These are phyloP conservation scores for Drosophila lacertosa DNA, from an alignment of 1,140 invertebrate genomes.

Conservation along the genomic window DNA sequence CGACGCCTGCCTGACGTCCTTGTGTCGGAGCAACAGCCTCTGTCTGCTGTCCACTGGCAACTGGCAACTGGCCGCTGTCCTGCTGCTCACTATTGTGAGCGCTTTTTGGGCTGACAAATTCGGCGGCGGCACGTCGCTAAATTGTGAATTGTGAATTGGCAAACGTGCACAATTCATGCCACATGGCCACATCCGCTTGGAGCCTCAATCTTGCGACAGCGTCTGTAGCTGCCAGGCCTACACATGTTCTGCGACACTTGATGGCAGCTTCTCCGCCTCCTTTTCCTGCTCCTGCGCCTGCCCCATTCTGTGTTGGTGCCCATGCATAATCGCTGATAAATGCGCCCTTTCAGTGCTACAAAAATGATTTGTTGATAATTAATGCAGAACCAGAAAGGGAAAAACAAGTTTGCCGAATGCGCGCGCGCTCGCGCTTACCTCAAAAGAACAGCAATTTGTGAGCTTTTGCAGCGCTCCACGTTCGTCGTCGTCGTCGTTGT, in stretches of 20 bases:
- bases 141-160: not conserved
- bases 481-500: constrained; percentile 40
- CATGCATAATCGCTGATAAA: constrained; percentile 81
- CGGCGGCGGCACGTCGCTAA: constrained; percentile 42
- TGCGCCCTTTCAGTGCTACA: constrained; percentile 73
- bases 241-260: constrained; percentile 77
- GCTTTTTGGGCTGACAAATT: constrained; percentile 37
- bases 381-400: constrained; percentile 65
- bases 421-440: constrained; percentile 38
- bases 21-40: not conserved
- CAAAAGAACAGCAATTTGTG: constrained; percentile 73
- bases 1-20: constrained; percentile 47
- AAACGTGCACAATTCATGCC: constrained; percentile 1
- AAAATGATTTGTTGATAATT: constrained; percentile 83
- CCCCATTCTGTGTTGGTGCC: not conserved
- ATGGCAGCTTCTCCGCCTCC: constrained; percentile 7
- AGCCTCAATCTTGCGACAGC: too few species aligned
- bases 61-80: too few species aligned
- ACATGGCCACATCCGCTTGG: constrained; percentile 3
- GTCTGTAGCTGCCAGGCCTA: constrained; percentile 37
- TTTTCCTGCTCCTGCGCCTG: not conserved
- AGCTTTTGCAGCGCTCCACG: too few species aligned
- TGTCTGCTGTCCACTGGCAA: not conserved
- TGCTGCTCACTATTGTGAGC: not conserved
- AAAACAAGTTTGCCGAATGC: constrained; percentile 61